A percentile compares a stretch with the other conserved stretches of the same genome.
Evolutionary conservation across 2,888 invertebrate species (phyloP).

Genomic region (Diaprepes abbreviatus): DNA sequence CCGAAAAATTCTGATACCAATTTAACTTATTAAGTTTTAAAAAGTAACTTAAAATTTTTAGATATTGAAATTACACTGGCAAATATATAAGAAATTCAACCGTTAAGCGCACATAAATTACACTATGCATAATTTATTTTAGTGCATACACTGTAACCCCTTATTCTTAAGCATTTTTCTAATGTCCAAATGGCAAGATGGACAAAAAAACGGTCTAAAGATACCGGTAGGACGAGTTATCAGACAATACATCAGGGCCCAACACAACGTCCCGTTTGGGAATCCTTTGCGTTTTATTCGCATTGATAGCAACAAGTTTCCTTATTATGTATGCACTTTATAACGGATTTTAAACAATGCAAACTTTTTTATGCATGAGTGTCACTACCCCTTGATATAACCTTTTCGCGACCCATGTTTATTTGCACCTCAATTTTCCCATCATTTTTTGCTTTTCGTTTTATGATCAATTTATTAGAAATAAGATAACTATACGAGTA

Average conservation of each 20-base stretch:
- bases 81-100: constrained; percentile 3
- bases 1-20: too few species aligned
- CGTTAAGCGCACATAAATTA: constrained; percentile 6
- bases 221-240: constrained; percentile 56
- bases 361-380: constrained; percentile 40
- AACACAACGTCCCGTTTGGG: constrained; percentile 43
- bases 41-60: too few species aligned
- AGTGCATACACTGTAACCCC: constrained; percentile 40
- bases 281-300: constrained; percentile 47
- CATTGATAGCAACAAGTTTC: constrained; percentile 50
- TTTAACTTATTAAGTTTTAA: too few species aligned
- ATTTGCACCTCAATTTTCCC: constrained; percentile 38
- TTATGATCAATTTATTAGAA: not conserved
- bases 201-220: constrained; percentile 51
- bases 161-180: constrained; percentile 46
- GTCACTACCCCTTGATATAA: constrained; percentile 25
- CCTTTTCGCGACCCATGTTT: constrained; percentile 38
- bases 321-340: constrained; percentile 44
- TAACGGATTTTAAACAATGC: constrained; percentile 49
- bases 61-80: not conserved
- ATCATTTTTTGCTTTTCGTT: constrained; percentile 34
- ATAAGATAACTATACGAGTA: too few species aligned
- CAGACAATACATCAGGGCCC: constrained; percentile 33
- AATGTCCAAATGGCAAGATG: constrained; percentile 56
- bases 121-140: constrained; percentile 39